A percentile compares a stretch with the other conserved stretches of the same genome.
These are phyloP conservation scores for Liasis olivaceus DNA, from an alignment of 2,797 vertebrate genomes.

Conservation along the genomic window DNA sequence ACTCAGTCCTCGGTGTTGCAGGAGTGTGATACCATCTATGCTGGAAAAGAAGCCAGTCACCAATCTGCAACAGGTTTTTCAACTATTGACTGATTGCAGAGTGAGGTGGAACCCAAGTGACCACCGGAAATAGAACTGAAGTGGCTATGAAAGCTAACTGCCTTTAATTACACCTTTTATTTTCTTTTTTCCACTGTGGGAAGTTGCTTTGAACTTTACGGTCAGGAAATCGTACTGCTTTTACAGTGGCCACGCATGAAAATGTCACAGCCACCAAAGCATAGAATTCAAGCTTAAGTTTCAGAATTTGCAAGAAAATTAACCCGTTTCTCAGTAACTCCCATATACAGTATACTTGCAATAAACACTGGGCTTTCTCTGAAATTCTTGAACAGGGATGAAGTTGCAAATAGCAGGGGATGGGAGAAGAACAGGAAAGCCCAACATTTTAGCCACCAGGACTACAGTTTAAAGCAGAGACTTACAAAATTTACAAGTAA, in stretches of 20 bases:
- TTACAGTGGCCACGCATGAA: not conserved
- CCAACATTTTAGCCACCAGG: not conserved
- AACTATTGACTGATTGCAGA: not conserved
- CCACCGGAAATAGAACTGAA: not conserved
- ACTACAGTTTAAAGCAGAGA: not conserved
- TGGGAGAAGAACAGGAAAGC: not conserved
- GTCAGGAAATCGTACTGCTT: not conserved
- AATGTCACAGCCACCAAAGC: not conserved
- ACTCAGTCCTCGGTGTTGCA: not conserved
- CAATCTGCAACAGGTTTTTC: not conserved
- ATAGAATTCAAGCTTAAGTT: not conserved
- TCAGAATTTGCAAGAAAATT: not conserved
- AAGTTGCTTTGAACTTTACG: too few relatives aligned
- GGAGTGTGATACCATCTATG: not conserved
- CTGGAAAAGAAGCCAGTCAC: not conserved
- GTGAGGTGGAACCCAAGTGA: not conserved
- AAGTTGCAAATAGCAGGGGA: not conserved
- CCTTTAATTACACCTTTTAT: not conserved
- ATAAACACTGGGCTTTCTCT: not conserved
- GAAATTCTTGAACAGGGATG: not conserved
- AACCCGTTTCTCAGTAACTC: not conserved
- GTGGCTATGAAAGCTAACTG: not conserved
- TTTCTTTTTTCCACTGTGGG: not conserved
- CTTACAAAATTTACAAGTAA: not conserved
- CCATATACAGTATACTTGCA: not conserved